phyloP scores from a whole-genome alignment of 2,797 vertebrate genomes.

The Pseudopleuronectes americanus region DNA sequence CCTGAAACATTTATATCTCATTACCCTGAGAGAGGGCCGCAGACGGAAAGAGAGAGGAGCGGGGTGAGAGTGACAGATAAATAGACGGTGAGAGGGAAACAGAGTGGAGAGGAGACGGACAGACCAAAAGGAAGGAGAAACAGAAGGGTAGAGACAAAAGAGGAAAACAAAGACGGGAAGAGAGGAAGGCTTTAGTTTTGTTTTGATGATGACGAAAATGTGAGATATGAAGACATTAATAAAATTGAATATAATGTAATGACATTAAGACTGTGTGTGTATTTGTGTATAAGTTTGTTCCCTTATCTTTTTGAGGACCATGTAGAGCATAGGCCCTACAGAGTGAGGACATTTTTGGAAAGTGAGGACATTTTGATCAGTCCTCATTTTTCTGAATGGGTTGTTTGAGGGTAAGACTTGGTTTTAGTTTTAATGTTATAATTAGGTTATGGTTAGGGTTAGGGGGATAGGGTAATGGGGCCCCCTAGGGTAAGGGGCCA shows the following conservation, averaged over 20 bases:
- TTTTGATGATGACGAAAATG: conserved; percentile 8
- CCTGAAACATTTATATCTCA: conserved; percentile 81
- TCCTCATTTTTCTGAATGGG: too few species aligned
- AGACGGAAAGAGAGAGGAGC: conserved; percentile 2
- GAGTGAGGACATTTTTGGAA: too few species aligned
- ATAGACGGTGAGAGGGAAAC: not conserved
- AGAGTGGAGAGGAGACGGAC: conserved; percentile 6
- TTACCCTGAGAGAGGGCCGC: conserved; percentile 59
- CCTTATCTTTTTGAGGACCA: too few species aligned
- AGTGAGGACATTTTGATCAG: too few species aligned
- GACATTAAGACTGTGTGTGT: not conserved
- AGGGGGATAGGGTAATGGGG: too few species aligned
- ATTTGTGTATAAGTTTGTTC: too few species aligned
- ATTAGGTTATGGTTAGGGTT: too few species aligned
- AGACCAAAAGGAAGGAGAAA: conserved; percentile 35
- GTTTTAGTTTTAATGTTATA: too few species aligned
- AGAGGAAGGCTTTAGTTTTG: not conserved
- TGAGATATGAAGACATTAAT: not conserved
- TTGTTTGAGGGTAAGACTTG: too few species aligned
- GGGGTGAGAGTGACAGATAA: not conserved
- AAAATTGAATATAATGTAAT: too few species aligned
- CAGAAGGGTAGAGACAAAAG: not conserved
- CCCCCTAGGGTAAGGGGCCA: too few species aligned
- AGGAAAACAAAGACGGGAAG: conserved; percentile 11
- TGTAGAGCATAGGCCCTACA: too few species aligned